Conservation (phyloP, 2,888 invertebrate species). For the Keiferia lycopersicella region DNA sequence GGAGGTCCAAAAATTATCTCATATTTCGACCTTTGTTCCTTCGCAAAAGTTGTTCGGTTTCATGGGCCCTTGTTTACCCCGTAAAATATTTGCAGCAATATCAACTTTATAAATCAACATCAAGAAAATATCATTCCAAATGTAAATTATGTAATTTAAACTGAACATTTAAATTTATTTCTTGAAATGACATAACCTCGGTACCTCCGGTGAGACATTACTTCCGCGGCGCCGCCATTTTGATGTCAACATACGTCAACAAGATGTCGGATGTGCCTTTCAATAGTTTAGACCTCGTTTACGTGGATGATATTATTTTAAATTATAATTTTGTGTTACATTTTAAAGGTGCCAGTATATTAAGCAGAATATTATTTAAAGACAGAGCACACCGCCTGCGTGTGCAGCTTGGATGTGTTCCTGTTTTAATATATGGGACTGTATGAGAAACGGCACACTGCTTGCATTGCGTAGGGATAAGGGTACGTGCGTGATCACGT, state of each 20-base stretch:
- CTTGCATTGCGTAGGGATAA: no score
- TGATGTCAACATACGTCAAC: constrained; percentile 39
- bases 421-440: no score
- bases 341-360: no score
- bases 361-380: neutral
- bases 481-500: no score
- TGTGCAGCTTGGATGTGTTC: no score
- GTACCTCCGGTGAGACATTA: constrained; percentile 40
- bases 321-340: neutral
- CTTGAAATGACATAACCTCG: constrained; percentile 32
- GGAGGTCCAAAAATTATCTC: no score
- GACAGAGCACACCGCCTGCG: no score
- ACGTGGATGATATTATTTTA: neutral
- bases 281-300: constrained; percentile 35
- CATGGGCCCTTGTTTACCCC: no score
- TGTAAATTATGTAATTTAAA: constrained; percentile 22
- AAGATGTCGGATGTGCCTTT: constrained; percentile 59
- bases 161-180: constrained; percentile 24
- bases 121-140: neutral
- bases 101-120: neutral
- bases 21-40: no score
- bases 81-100: no score
- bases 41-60: no score
- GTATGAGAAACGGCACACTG: no score
- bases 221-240: constrained; percentile 46